Percentiles rank a stretch among this genome's conserved stretches.
Evolutionary conservation across 2,888 invertebrate species (phyloP).

Genomic region (Meteorus cinctellus): DNA sequence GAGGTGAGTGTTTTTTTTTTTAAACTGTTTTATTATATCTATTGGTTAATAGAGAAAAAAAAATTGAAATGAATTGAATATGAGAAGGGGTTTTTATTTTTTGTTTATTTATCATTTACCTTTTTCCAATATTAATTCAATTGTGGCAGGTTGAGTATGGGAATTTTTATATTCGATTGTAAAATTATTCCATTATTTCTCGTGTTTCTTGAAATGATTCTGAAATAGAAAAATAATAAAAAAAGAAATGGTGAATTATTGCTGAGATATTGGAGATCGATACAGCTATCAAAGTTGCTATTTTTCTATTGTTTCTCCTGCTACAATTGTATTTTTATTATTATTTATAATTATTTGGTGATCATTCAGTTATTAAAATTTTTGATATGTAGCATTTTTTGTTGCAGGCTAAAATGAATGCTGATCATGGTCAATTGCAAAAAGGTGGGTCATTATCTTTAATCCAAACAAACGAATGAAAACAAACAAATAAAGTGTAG

Average conservation of each 20-base stretch:
- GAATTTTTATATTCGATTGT: too few species aligned
- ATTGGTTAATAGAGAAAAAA: background rate
- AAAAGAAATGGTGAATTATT: too few species aligned
- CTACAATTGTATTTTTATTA: background rate
- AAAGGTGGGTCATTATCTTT: conserved; percentile 72
- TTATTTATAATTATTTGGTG: background rate
- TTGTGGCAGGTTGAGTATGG: too few species aligned
- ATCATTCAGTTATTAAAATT: conserved; percentile 62
- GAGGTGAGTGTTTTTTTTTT: conserved; percentile 66
- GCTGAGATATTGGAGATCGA: too few species aligned
- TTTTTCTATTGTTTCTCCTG: background rate
- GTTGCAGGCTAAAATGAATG: conserved; percentile 76
- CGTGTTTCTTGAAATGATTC: background rate
- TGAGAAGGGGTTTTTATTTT: too few species aligned
- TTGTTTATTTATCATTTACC: too few species aligned
- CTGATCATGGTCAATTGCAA: conserved; percentile 74
- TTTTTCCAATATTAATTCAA: too few species aligned
- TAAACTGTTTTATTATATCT: background rate
- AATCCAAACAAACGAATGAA: background rate
- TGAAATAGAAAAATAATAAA: too few species aligned
- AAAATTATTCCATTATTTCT: too few species aligned
- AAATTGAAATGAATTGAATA: background rate
- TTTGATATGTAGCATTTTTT: conserved; percentile 71
- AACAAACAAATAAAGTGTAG: background rate
- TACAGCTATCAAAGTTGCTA: background rate